phyloP scores from a whole-genome alignment of 2,797 vertebrate genomes.

The Antrozous pallidus region DNA sequence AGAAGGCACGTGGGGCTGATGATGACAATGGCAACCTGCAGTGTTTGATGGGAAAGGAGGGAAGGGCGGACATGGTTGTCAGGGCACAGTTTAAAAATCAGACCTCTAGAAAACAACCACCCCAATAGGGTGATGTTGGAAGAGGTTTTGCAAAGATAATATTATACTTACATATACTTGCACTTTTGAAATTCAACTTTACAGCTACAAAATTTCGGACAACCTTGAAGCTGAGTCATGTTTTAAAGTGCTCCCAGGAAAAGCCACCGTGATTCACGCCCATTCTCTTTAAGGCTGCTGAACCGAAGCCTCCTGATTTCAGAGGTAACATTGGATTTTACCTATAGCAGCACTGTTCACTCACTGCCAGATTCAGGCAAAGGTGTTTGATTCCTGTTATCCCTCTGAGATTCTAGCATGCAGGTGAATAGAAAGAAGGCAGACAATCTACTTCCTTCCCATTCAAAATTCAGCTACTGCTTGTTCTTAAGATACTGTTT shows the following conservation, averaged over 20 bases:
- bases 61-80: background rate
- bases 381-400: background rate
- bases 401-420: background rate
- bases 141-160: background rate
- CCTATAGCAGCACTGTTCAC: background rate
- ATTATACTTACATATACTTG: background rate
- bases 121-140: fast-evolving
- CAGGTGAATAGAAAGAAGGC: background rate
- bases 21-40: background rate
- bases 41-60: background rate
- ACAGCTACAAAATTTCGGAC: background rate
- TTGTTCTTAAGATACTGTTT: background rate
- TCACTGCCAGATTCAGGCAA: background rate
- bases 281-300: background rate
- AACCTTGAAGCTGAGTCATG: background rate
- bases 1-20: background rate
- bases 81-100: background rate
- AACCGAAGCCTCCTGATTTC: background rate
- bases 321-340: background rate
- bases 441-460: background rate
- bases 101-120: background rate
- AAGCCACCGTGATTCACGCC: background rate
- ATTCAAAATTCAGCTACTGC: background rate
- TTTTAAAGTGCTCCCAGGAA: background rate
- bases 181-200: background rate